Conservation (phyloP, 2,888 invertebrate species). For the Temnothorax ravouxi region DNA sequence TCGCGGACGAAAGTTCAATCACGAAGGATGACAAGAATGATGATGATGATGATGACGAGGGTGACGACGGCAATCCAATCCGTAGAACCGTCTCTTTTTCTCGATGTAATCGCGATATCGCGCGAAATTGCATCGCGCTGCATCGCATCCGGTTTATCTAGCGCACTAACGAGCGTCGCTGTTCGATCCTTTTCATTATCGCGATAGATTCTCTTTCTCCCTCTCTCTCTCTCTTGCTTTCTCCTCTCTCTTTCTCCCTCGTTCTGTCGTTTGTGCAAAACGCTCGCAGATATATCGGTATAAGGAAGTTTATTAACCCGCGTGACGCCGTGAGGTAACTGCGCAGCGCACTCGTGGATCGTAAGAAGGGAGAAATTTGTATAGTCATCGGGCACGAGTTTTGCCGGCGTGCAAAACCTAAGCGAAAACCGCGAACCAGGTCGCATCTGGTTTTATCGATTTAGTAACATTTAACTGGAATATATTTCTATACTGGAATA, state of each 20-base stretch:
- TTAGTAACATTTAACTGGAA: constrained; percentile 2
- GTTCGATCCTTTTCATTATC: constrained; percentile 51
- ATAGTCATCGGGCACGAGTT: constrained; percentile 28
- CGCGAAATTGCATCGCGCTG: constrained; percentile 34
- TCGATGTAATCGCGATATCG: constrained; percentile 33
- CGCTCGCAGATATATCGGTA: constrained; percentile 39
- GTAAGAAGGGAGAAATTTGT: constrained; percentile 43
- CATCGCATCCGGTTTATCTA: constrained; percentile 28
- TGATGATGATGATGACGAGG: neutral
- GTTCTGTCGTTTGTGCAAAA: constrained; percentile 39
- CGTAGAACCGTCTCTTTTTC: constrained; percentile 8
- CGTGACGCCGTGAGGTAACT: constrained; percentile 36
- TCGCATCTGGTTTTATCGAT: constrained; percentile 33
- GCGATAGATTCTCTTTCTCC: neutral
- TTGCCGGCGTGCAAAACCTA: constrained; percentile 30
- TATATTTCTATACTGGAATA: constrained; percentile 1
- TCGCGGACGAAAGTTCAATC: constrained; percentile 31
- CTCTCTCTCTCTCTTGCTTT: neutral
- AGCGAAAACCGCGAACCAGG: constrained; percentile 22
- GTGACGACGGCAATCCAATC: constrained; percentile 18
- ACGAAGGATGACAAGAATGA: neutral
- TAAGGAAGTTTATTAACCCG: constrained; percentile 57
- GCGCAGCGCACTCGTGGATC: constrained; percentile 2
- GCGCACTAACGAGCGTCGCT: constrained; percentile 40
- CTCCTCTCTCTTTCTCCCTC: neutral